Conservation (phyloP, 2,113 vertebrate genomes). For the Kryptolebias marmoratus region DNA sequence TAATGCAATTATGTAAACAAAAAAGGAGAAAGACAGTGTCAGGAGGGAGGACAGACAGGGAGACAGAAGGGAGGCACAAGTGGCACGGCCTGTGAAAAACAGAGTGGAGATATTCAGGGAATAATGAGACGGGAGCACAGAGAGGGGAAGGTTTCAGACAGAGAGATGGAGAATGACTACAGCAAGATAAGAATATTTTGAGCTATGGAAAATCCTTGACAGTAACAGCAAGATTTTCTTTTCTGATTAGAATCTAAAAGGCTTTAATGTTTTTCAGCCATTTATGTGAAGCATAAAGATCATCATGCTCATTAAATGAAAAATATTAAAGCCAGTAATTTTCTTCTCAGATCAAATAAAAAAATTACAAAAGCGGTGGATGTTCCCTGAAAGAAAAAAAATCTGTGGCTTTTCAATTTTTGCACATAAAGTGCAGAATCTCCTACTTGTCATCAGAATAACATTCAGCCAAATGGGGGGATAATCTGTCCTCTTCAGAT, state of each 20-base stretch:
- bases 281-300: background rate
- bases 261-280: background rate
- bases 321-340: slow-evolving; percentile 22
- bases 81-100: slow-evolving; percentile 16
- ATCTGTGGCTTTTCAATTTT: background rate
- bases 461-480: slow-evolving; percentile 40
- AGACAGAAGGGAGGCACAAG: slow-evolving; percentile 30
- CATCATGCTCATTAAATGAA: slow-evolving; percentile 23
- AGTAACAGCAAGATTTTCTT: slow-evolving; percentile 23
- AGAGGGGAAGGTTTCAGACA: slow-evolving; percentile 24
- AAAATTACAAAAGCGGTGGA: slow-evolving; percentile 45
- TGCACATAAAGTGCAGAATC: slow-evolving; percentile 19
- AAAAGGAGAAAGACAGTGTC: background rate
- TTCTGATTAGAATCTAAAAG: slow-evolving; percentile 21
- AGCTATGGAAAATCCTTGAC: slow-evolving; percentile 25
- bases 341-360: slow-evolving; percentile 38
- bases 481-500: slow-evolving; percentile 67
- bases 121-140: slow-evolving; percentile 40
- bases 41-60: slow-evolving; percentile 31
- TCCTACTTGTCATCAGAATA: slow-evolving; percentile 42
- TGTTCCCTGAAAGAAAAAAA: slow-evolving; percentile 25
- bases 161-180: slow-evolving; percentile 21
- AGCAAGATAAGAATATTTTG: slow-evolving; percentile 38
- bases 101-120: slow-evolving; percentile 16
- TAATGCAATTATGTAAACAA: slow-evolving; percentile 11